Base-by-base conservation (phyloP, 2,797 vertebrate species). In the Eremophila alpestris region DNA sequence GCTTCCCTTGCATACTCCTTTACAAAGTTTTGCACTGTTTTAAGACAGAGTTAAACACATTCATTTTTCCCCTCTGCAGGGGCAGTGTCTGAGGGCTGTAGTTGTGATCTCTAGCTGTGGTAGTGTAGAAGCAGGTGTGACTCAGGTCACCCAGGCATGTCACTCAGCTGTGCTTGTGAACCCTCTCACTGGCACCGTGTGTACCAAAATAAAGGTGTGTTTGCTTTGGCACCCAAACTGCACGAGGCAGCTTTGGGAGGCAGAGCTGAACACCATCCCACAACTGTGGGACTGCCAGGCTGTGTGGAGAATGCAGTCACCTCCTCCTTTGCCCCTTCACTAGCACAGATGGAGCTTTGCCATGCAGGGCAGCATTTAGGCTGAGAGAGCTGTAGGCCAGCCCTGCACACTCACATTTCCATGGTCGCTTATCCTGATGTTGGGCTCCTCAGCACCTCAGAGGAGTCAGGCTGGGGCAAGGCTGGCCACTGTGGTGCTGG, bases 331-430 rank as follows among this genome's bases (percentile, higher is more conserved):
- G 13, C 45, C 27, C 48, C 40, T 79, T 60, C 6, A 5, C 38
- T 56, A 76, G 71, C 59, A 36, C n/a, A 24, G 22, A 7, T 17
- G 20, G 5, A 27, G 41, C 32, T 67, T 52, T 89, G 71, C 36
- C 51, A 2, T 5, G 23, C 56, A 68, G 30, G 10, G 15, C n/a
- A 60, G 1, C 24, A 30, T 77, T 59, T 4, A 41, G 62, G 36
- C 41, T 52, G 45, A 11, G 54, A 18, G 34, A 24, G 21, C 36
- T 36, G 21, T 27, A 32, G 38, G 62, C 32, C 69, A 90, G 0
- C 80, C n/a, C 54, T 32, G 49, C 41, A 7, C 0, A 0, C 41
- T 65, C 13, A 0, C 49, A 43, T 58, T 27, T 34, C 70, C 9
- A 1, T 2, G 11, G 19, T 41, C 23, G 13, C 5, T 48, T 69